Evolutionary conservation across 2,797 vertebrate genomes (phyloP).

Genomic region (Ambastaia sidthimunki): DNA sequence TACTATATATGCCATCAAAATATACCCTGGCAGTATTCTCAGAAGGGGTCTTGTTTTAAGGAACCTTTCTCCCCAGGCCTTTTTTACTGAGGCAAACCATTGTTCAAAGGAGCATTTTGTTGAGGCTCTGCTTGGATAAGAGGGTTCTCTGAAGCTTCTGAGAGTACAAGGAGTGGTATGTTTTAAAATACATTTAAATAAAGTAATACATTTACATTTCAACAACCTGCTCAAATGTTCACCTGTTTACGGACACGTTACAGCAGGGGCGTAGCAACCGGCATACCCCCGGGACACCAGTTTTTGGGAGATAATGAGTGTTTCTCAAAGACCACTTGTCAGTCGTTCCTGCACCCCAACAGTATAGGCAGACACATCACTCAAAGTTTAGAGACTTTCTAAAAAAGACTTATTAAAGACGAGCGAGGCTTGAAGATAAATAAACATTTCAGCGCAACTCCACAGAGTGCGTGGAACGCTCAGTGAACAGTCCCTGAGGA

Average conservation of each 20-base stretch:
- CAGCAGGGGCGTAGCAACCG: not conserved
- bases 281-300: not conserved
- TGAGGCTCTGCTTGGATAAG: slow-evolving; percentile 22
- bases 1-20: slow-evolving; percentile 41
- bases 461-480: not conserved
- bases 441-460: slow-evolving; percentile 9
- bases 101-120: slow-evolving; percentile 43
- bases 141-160: slow-evolving; percentile 23
- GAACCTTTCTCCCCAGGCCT: slow-evolving; percentile 19
- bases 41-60: slow-evolving; percentile 30
- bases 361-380: not conserved
- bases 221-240: not conserved
- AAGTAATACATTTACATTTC: slow-evolving; percentile 3
- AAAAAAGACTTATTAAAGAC: slow-evolving; percentile 32
- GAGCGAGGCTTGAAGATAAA: slow-evolving; percentile 24
- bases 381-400: slow-evolving; percentile 1
- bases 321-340: not conserved
- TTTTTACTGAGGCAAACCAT: slow-evolving; percentile 37
- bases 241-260: not conserved
- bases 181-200: not conserved
- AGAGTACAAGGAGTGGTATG: slow-evolving; percentile 17
- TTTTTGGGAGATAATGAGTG: not conserved
- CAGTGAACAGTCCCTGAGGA: not conserved
- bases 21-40: slow-evolving; percentile 42
- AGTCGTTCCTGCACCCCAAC: not conserved